A percentile compares a stretch with the other conserved stretches of the same genome.
These are phyloP conservation scores for Alligator mississippiensis DNA, from an alignment of 2,113 vertebrate genomes.

Conservation along the genomic window DNA sequence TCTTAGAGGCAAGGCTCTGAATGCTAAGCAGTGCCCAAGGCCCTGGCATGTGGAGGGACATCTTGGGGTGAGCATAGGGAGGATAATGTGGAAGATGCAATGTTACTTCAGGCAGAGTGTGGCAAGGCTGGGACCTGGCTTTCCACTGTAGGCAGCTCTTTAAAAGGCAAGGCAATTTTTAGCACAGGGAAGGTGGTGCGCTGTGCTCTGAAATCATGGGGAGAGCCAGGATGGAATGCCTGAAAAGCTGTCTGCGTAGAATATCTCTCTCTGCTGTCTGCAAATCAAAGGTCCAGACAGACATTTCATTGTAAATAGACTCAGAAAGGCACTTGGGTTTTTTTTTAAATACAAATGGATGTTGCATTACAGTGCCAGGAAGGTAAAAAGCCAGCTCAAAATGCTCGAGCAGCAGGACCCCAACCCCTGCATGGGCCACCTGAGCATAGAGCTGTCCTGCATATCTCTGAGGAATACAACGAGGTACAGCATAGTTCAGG, in stretches of 20 bases:
- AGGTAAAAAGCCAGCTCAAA: background rate
- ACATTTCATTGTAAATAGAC: fast-evolving
- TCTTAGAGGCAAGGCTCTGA: background rate
- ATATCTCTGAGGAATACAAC: background rate
- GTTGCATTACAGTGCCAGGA: background rate
- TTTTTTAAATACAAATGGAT: fast-evolving
- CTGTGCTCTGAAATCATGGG: background rate
- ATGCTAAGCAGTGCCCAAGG: background rate
- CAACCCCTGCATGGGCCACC: background rate
- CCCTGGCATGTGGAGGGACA: background rate
- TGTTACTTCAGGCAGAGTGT: background rate
- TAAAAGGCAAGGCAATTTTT: background rate
- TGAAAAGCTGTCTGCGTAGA: fast-evolving
- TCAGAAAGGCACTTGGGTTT: fast-evolving
- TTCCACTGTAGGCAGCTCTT: background rate
- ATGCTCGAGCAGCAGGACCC: background rate
- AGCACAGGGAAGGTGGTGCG: background rate
- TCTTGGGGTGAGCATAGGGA: background rate
- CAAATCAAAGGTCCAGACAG: fast-evolving
- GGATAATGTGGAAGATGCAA: background rate
- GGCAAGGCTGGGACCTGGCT: background rate
- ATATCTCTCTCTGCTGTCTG: background rate
- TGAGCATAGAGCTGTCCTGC: background rate
- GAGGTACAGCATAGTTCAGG: background rate
- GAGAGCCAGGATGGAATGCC: background rate